Percentiles rank a stretch among this genome's conserved stretches.
These are phyloP conservation scores for Orchestia grillus DNA, from an alignment of 1,140 invertebrate genomes.

Conservation along the genomic window DNA sequence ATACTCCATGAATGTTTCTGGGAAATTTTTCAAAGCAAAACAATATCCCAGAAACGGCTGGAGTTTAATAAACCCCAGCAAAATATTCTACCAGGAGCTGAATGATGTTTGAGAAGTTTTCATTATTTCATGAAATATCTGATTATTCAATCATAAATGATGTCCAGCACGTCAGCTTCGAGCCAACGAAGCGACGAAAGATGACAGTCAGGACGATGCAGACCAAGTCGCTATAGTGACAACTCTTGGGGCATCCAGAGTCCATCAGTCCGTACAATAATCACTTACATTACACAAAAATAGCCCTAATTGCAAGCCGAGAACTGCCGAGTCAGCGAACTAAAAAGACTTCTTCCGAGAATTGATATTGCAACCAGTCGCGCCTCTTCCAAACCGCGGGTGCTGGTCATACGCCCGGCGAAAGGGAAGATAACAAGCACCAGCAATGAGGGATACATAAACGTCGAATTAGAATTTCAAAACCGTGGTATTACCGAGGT, in stretches of 20 bases:
- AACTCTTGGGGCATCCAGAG: background rate
- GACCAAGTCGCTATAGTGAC: conserved; percentile 1
- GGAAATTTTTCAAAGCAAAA: background rate
- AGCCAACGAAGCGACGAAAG: background rate
- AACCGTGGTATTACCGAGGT: background rate
- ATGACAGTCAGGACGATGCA: background rate
- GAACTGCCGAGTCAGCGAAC: conserved; percentile 24
- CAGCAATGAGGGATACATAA: background rate
- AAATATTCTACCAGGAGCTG: background rate
- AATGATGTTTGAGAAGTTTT: background rate
- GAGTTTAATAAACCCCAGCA: background rate
- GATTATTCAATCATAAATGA: background rate
- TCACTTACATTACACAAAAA: conserved; percentile 39
- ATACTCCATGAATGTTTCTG: background rate
- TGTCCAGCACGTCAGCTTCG: background rate
- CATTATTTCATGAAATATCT: background rate
- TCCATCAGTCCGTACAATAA: conserved; percentile 36
- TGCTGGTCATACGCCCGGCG: background rate
- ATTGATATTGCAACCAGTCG: conserved; percentile 39
- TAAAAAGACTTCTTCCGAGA: conserved; percentile 30
- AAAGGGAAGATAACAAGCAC: background rate
- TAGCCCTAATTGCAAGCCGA: conserved; percentile 42
- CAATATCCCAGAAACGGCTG: background rate
- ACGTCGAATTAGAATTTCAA: background rate
- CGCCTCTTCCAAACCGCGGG: background rate